Conservation (phyloP, 2,113 vertebrate species). For the Lagopus muta region DNA sequence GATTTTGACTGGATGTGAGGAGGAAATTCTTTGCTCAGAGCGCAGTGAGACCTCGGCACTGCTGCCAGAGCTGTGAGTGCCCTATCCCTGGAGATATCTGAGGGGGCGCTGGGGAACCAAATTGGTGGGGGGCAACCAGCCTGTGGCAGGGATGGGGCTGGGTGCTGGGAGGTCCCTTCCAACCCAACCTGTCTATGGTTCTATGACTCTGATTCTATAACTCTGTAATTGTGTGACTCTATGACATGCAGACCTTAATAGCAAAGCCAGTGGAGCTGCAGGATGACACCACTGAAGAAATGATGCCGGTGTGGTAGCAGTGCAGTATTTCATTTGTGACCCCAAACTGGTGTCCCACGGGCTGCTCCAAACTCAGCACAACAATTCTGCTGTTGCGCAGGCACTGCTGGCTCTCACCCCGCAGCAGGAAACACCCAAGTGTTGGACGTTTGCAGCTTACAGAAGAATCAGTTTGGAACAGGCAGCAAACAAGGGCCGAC, state of each 20-base stretch:
- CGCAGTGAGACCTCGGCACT: not conserved
- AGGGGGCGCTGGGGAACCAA: not conserved
- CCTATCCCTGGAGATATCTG: not conserved
- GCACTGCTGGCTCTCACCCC: fast-evolving
- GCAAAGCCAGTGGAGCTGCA: fast-evolving
- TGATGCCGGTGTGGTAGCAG: not conserved
- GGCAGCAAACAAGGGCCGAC: not conserved
- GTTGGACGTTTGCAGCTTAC: not conserved
- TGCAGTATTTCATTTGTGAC: fast-evolving
- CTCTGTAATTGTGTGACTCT: not conserved
- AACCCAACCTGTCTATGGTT: not conserved
- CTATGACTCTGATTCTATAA: not conserved
- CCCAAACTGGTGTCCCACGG: fast-evolving
- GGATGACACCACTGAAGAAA: not conserved
- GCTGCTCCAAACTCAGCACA: not conserved
- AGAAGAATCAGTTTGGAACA: fast-evolving
- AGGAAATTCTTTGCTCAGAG: not conserved
- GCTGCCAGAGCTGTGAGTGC: not conserved
- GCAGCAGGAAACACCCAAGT: not conserved
- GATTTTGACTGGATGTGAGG: not conserved
- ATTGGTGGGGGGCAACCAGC: not conserved
- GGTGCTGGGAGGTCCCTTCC: no score
- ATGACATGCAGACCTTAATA: fast-evolving
- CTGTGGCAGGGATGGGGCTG: not conserved
- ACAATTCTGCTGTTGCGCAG: not conserved